Evolutionary conservation across 2,113 vertebrate species (phyloP).

Genomic region (Danionella cerebrum): DNA sequence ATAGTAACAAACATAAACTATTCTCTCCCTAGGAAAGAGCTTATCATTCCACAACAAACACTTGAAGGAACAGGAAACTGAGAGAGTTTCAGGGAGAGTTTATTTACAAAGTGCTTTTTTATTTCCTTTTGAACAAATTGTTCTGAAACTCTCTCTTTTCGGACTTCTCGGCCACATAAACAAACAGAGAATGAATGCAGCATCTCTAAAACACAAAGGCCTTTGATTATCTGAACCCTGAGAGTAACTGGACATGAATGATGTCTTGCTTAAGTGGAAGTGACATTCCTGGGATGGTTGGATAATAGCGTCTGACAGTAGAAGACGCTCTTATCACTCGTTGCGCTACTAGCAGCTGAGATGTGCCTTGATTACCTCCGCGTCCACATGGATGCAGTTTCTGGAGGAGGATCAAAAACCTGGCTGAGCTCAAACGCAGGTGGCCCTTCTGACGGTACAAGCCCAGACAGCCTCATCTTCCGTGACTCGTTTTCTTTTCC

Average conservation of each 20-base stretch:
- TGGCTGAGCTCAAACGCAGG: background rate
- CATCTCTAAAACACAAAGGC: background rate
- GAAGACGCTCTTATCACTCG: background rate
- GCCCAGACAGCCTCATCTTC: background rate
- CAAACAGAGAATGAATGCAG: constrained; percentile 3
- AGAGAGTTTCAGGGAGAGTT: background rate
- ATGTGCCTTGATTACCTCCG: background rate
- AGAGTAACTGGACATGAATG: background rate
- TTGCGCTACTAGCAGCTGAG: background rate
- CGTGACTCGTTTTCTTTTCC: background rate
- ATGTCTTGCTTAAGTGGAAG: background rate
- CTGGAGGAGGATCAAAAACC: background rate
- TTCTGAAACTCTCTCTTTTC: constrained; percentile 15
- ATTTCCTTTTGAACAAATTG: constrained; percentile 8
- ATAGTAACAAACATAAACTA: too few relatives aligned
- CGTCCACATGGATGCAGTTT: background rate
- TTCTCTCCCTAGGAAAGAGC: too few relatives aligned
- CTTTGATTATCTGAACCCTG: background rate
- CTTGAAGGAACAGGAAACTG: background rate
- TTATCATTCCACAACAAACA: background rate
- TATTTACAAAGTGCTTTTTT: background rate
- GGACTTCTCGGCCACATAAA: constrained; percentile 1
- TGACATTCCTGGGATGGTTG: background rate
- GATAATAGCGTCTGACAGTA: background rate
- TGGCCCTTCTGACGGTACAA: background rate